Percentiles rank a stretch among this genome's conserved stretches.
Conservation (phyloP, 1,140 invertebrate genomes). For the Drosophila truncata region DNA sequence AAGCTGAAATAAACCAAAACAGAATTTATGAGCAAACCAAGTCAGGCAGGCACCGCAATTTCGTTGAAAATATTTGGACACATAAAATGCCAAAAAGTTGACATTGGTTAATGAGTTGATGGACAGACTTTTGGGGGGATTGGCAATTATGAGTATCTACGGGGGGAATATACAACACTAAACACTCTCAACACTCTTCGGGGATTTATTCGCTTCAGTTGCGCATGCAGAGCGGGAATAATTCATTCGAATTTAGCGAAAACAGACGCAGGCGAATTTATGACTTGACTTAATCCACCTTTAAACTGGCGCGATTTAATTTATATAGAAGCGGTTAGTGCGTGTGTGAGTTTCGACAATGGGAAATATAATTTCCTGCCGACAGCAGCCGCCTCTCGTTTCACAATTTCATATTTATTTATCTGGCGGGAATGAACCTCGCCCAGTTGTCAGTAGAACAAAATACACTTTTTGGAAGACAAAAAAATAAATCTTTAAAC, state of each 20-base stretch:
- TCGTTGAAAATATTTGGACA: slow-evolving; percentile 45
- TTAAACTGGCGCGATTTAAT: slow-evolving; percentile 74
- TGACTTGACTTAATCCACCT: slow-evolving; percentile 79
- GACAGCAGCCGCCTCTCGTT: slow-evolving; percentile 42
- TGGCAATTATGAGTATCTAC: slow-evolving; percentile 41
- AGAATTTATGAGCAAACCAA: slow-evolving; percentile 53
- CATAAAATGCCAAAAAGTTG: slow-evolving; percentile 50
- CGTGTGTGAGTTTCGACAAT: slow-evolving; percentile 35
- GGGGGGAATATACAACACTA: background rate
- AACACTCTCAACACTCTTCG: background rate
- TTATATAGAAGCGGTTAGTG: slow-evolving; percentile 48
- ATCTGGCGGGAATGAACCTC: slow-evolving; percentile 36
- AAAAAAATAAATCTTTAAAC: slow-evolving; percentile 57
- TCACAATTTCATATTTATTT: slow-evolving; percentile 72
- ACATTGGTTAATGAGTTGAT: slow-evolving; percentile 50
- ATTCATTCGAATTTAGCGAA: slow-evolving; percentile 65
- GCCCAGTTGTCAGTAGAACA: slow-evolving; percentile 49
- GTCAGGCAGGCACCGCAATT: background rate
- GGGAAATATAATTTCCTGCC: slow-evolving; percentile 71
- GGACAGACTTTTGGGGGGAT: background rate
- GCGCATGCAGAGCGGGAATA: slow-evolving; percentile 32
- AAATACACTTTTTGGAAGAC: slow-evolving; percentile 43
- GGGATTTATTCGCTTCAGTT: slow-evolving; percentile 40
- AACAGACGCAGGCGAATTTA: slow-evolving; percentile 54
- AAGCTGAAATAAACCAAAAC: slow-evolving; percentile 43